phyloP scores from a whole-genome alignment of 2,888 invertebrate species.

The Campopleginae sp. region DNA sequence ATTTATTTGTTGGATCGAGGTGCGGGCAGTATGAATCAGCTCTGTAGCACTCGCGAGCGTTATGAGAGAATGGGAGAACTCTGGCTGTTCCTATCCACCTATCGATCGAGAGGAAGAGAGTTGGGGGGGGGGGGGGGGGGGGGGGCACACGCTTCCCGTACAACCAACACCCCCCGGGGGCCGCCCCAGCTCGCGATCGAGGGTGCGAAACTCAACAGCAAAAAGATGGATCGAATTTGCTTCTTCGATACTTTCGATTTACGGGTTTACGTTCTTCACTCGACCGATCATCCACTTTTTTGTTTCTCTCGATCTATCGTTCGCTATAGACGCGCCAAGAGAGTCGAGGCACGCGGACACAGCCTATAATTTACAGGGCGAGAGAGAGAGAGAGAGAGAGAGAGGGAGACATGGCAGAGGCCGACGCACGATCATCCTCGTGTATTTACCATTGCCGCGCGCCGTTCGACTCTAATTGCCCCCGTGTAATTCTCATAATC shows the following conservation, averaged over 20 bases:
- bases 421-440: conserved; percentile 74
- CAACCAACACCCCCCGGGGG: too few species aligned
- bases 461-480: conserved; percentile 76
- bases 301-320: not conserved
- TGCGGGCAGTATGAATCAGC: conserved; percentile 42
- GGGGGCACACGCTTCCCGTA: too few species aligned
- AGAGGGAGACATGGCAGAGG: conserved; percentile 65
- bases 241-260: conserved; percentile 49
- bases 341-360: conserved; percentile 42
- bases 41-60: conserved; percentile 28
- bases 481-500: conserved; percentile 80
- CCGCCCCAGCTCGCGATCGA: conserved; percentile 33
- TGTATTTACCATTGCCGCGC: conserved; percentile 74
- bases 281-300: conserved; percentile 52
- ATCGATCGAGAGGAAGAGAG: conserved; percentile 9
- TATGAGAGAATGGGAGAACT: conserved; percentile 63
- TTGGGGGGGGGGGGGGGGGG: too few species aligned
- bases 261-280: conserved; percentile 25
- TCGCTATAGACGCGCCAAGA: conserved; percentile 34
- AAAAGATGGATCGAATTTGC: conserved; percentile 62
- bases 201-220: conserved; percentile 56
- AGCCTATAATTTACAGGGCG: conserved; percentile 73
- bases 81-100: conserved; percentile 14
- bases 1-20: conserved; percentile 19
- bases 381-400: conserved; percentile 51